phyloP scores from a whole-genome alignment of 2,888 invertebrate genomes.

The Drosophila demipolita region DNA sequence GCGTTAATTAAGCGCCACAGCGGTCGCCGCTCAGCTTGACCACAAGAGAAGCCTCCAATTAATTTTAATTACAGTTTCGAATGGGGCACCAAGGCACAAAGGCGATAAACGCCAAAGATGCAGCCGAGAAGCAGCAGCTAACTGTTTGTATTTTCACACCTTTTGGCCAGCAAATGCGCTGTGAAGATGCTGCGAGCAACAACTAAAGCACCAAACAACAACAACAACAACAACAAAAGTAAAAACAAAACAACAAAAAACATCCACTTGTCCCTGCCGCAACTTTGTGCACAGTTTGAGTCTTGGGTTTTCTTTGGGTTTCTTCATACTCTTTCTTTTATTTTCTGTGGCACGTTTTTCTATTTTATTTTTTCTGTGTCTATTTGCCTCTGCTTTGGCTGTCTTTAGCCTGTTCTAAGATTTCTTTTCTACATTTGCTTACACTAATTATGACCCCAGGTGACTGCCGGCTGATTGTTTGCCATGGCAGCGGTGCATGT shows the following conservation, averaged over 20 bases:
- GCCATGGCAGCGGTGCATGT: slow-evolving; percentile 70
- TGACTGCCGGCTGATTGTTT: slow-evolving; percentile 62
- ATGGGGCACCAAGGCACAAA: slow-evolving; percentile 34
- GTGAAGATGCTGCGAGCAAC: slow-evolving; percentile 51
- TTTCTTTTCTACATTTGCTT: slow-evolving; percentile 77
- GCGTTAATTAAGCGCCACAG: slow-evolving; percentile 67
- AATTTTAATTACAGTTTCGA: slow-evolving; percentile 77
- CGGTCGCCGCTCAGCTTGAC: slow-evolving; percentile 51
- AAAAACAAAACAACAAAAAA: slow-evolving; percentile 27
- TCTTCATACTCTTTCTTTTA: slow-evolving; percentile 3
- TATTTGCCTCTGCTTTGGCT: slow-evolving; percentile 6
- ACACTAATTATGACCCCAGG: slow-evolving; percentile 81
- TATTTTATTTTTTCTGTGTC: slow-evolving; percentile 29
- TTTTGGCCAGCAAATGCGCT: slow-evolving; percentile 77
- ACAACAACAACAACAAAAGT: slow-evolving; percentile 15
- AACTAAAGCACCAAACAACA: slow-evolving; percentile 18
- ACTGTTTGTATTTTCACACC: slow-evolving; percentile 79
- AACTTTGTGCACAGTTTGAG: slow-evolving; percentile 56
- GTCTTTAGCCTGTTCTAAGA: slow-evolving; percentile 51
- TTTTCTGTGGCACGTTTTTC: slow-evolving; percentile 39
- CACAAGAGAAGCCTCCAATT: slow-evolving; percentile 73
- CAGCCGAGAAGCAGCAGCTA: slow-evolving; percentile 53
- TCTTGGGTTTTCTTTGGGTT: slow-evolving; percentile 26
- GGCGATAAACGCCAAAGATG: slow-evolving; percentile 64
- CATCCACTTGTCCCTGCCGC: slow-evolving; percentile 46